phyloP scores from a whole-genome alignment of 2,888 invertebrate species.

The Drosophila pegasa region DNA sequence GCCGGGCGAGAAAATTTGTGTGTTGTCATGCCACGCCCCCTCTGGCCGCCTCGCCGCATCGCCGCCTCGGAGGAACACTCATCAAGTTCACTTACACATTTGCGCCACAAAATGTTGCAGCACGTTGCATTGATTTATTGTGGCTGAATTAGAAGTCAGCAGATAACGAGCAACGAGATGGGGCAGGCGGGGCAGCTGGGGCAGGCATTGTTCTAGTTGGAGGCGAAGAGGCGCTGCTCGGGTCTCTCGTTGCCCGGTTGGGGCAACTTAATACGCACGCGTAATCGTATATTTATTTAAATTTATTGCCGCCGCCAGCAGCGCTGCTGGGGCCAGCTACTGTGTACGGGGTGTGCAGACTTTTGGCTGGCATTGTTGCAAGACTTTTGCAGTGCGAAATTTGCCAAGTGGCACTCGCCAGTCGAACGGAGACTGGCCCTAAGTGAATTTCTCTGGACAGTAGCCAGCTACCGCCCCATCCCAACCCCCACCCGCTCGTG shows the following conservation, averaged over 20 bases:
- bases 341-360: background rate
- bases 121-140: slow-evolving; percentile 80
- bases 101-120: slow-evolving; percentile 78
- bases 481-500: slow-evolving; percentile 6
- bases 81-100: slow-evolving; percentile 79
- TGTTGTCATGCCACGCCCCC: slow-evolving; percentile 62
- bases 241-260: slow-evolving; percentile 40
- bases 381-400: slow-evolving; percentile 38
- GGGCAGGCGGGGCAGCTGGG: slow-evolving; percentile 19
- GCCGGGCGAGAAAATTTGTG: slow-evolving; percentile 65
- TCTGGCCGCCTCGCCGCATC: slow-evolving; percentile 14
- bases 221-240: background rate
- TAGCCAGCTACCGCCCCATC: background rate
- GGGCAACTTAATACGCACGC: slow-evolving; percentile 81
- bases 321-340: slow-evolving; percentile 42
- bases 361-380: slow-evolving; percentile 20
- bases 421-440: slow-evolving; percentile 20
- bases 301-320: slow-evolving; percentile 77
- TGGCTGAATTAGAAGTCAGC: slow-evolving; percentile 79
- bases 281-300: slow-evolving; percentile 82
- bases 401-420: slow-evolving; percentile 44
- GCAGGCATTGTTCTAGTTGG: slow-evolving; percentile 61
- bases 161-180: slow-evolving; percentile 71
- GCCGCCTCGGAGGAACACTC: slow-evolving; percentile 43
- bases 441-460: slow-evolving; percentile 44